Percentiles rank a stretch among this genome's conserved stretches.
Evolutionary conservation across 2,888 invertebrate species (phyloP).

Genomic region (Nephrocerus scutellatus): DNA sequence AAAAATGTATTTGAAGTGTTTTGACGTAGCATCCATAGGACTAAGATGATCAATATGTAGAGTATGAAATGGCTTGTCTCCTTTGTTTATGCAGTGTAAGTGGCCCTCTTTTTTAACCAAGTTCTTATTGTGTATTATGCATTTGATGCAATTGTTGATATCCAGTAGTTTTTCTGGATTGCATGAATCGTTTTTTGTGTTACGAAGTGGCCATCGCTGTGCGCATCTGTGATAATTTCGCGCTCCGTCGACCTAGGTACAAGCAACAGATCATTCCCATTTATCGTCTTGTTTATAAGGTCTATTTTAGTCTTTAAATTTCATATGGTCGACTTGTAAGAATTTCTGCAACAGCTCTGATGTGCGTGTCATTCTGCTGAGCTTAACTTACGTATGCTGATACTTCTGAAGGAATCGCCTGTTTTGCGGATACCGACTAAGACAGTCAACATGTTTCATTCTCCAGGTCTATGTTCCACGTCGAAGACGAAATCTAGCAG

Average conservation of each 20-base stretch:
- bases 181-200: not conserved
- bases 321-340: constrained; percentile 2
- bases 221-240: not conserved
- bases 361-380: constrained; percentile 3
- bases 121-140: no score
- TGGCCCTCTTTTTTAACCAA: no score
- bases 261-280: not conserved
- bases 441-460: constrained; percentile 23
- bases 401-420: not conserved
- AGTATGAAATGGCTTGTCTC: no score
- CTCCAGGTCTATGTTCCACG: constrained; percentile 19
- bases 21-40: no score
- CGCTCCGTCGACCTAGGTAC: not conserved
- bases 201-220: not conserved
- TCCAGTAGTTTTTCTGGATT: not conserved
- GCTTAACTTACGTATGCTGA: constrained; percentile 1
- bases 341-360: constrained; percentile 6
- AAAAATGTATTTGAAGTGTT: no score
- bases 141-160: not conserved
- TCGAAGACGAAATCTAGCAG: constrained; percentile 22
- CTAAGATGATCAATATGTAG: no score
- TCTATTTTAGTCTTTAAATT: no score
- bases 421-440: constrained; percentile 12
- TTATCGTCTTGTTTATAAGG: no score
- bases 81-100: no score